phyloP scores from a whole-genome alignment of 2,888 invertebrate species.

The Plebejus argus region DNA sequence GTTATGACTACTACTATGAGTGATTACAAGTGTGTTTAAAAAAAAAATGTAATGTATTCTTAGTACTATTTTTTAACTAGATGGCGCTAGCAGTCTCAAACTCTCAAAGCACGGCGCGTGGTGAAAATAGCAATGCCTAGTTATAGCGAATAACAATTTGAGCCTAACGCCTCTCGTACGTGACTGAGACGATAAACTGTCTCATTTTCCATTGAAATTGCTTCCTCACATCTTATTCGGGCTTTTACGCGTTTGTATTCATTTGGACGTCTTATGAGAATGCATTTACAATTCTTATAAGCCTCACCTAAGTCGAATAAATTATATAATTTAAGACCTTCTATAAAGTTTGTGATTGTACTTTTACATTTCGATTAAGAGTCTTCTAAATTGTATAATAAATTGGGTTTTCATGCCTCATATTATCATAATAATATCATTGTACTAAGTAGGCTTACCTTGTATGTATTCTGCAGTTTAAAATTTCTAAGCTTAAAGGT shows the following conservation, averaged over 20 bases:
- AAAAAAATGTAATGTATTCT: background rate
- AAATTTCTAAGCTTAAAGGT: too few relatives aligned
- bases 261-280: constrained; percentile 69
- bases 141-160: constrained; percentile 42
- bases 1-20: too few relatives aligned
- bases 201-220: constrained; percentile 73
- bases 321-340: background rate
- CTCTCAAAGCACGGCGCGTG: background rate
- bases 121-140: constrained; percentile 29
- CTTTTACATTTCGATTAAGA: background rate
- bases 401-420: background rate
- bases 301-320: constrained; percentile 4
- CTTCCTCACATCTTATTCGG: constrained; percentile 70
- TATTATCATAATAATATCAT: too few relatives aligned
- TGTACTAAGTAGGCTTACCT: too few relatives aligned
- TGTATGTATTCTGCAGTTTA: too few relatives aligned
- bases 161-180: constrained; percentile 55
- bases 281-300: constrained; percentile 45
- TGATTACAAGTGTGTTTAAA: too few relatives aligned
- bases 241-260: constrained; percentile 69
- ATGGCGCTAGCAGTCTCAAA: constrained; percentile 56
- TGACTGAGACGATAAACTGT: constrained; percentile 70
- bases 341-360: background rate
- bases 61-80: background rate
- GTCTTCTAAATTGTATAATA: background rate